phyloP scores from a whole-genome alignment of 2,113 vertebrate species.

The Lasiurus cinereus region DNA sequence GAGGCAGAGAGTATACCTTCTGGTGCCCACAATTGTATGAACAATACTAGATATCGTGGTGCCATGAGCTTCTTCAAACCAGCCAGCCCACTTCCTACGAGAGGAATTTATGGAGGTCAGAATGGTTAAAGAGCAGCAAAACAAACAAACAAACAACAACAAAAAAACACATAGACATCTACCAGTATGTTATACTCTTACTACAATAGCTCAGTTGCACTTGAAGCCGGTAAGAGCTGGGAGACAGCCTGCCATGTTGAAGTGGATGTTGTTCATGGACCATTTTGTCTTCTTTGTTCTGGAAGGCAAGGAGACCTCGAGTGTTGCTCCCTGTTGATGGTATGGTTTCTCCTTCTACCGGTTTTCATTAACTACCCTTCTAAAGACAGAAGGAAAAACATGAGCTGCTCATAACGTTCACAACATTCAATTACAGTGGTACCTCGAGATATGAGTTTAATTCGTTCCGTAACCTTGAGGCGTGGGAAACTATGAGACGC shows the following conservation, averaged over 20 bases:
- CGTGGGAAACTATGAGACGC: no score
- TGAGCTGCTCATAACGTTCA: neutral
- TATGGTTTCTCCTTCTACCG: neutral
- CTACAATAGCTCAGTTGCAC: neutral
- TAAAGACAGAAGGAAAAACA: neutral
- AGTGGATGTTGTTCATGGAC: neutral
- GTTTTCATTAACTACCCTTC: conserved; percentile 7
- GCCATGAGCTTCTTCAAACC: neutral
- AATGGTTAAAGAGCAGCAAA: neutral
- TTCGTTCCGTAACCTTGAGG: no score
- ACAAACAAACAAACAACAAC: no score
- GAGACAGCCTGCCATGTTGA: rapidly evolving
- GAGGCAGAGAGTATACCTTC: neutral
- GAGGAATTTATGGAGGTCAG: neutral
- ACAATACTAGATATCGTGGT: rapidly evolving
- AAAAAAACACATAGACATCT: rapidly evolving
- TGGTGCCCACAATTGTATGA: rapidly evolving
- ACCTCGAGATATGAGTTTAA: no score
- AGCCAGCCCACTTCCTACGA: neutral
- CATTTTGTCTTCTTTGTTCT: neutral
- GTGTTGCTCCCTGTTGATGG: neutral
- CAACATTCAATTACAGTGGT: no score
- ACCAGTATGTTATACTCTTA: neutral
- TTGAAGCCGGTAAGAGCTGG: neutral
- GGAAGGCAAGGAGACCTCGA: neutral